A percentile compares a stretch with the other conserved stretches of the same genome.
These are phyloP conservation scores for Streptopelia turtur DNA, from an alignment of 2,797 vertebrate species.

Conservation along the genomic window DNA sequence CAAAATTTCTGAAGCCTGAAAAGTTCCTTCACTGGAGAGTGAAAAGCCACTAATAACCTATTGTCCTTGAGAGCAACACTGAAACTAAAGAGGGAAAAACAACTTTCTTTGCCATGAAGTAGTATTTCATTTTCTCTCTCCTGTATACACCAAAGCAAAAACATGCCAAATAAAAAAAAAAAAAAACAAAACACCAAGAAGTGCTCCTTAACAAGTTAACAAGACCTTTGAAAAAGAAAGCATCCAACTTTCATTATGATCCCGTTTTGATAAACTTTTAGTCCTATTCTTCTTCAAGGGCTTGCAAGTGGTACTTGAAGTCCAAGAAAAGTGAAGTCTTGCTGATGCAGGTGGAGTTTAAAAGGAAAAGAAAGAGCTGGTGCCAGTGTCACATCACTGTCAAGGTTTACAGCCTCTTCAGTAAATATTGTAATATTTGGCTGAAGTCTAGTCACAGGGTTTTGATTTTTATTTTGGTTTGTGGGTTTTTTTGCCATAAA, in stretches of 20 bases:
- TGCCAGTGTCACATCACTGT: too few species aligned
- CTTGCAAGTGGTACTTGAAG: background rate
- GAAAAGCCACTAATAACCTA: slow-evolving; percentile 47
- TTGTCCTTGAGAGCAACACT: slow-evolving; percentile 28
- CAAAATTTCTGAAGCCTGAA: slow-evolving; percentile 40
- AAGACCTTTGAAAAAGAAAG: background rate
- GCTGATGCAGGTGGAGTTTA: background rate
- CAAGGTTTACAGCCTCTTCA: background rate
- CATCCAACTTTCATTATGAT: background rate
- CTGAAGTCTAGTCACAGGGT: background rate
- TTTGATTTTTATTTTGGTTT: background rate
- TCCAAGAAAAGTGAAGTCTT: background rate
- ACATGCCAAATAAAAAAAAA: background rate
- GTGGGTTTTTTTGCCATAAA: background rate
- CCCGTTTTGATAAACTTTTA: background rate
- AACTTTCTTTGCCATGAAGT: background rate
- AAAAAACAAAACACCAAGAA: background rate
- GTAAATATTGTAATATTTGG: background rate
- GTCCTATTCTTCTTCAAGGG: background rate
- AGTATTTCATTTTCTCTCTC: background rate
- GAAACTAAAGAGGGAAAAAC: background rate
- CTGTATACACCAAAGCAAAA: background rate
- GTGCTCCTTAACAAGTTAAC: slow-evolving; percentile 8
- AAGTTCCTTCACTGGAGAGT: slow-evolving; percentile 21
- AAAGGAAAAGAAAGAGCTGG: background rate